Evolutionary conservation across 2,888 invertebrate species (phyloP).

Genomic region (Drosophila helvetica): DNA sequence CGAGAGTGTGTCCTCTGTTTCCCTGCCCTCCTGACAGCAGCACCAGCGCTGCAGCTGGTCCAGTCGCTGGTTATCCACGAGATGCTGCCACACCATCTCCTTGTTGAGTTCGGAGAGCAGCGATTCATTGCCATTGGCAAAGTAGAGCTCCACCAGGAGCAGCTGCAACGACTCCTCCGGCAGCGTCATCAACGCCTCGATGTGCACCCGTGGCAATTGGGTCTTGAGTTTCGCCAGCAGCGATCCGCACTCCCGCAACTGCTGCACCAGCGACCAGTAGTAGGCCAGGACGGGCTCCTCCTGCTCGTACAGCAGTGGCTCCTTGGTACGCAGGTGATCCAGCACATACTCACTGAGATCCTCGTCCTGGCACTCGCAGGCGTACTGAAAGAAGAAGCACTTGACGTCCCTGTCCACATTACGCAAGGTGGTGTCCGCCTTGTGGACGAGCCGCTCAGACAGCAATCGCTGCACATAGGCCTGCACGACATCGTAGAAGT

Average conservation of each 20-base stretch:
- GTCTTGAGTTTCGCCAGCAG: constrained; percentile 43
- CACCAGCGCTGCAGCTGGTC: constrained; percentile 79
- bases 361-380: constrained; percentile 86
- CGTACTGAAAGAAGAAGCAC: constrained; percentile 84
- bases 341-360: constrained; percentile 88
- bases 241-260: constrained; percentile 66
- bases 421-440: constrained; percentile 78
- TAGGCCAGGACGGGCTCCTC: constrained; percentile 73
- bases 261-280: constrained; percentile 78
- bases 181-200: constrained; percentile 81
- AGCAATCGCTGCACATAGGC: constrained; percentile 81
- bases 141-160: constrained; percentile 81
- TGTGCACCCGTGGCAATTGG: constrained; percentile 72
- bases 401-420: constrained; percentile 81
- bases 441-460: constrained; percentile 80
- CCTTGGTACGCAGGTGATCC: constrained; percentile 86
- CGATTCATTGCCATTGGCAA: constrained; percentile 78
- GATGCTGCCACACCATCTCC: constrained; percentile 78
- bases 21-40: constrained; percentile 24
- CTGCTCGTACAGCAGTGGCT: constrained; percentile 78
- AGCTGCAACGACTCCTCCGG: constrained; percentile 74
- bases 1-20: neutral
- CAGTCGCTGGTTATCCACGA: constrained; percentile 69
- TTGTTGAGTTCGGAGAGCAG: constrained; percentile 81
- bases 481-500: constrained; percentile 82